Evolutionary conservation across 2,113 vertebrate species (phyloP).

Genomic region (Lamprotornis superbus): DNA sequence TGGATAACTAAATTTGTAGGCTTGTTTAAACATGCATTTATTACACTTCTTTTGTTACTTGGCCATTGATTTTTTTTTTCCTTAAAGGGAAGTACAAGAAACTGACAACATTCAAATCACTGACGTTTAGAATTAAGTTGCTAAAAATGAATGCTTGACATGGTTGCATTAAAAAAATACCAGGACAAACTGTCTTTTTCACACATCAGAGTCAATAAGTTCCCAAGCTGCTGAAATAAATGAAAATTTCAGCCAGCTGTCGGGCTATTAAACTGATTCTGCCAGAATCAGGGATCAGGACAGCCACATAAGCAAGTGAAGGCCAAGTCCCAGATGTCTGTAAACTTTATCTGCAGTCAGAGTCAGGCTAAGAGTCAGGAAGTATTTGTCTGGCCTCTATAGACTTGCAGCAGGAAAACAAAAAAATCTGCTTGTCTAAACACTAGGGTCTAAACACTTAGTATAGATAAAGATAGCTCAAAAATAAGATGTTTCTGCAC

Average conservation of each 20-base stretch:
- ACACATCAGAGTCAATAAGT: not conserved
- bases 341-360: not conserved
- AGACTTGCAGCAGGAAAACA: not conserved
- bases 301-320: not conserved
- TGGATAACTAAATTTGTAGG: not conserved
- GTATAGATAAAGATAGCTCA: not conserved
- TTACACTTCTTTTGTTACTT: not conserved
- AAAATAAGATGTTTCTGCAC: not conserved
- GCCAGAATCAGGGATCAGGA: not conserved
- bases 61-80: not conserved
- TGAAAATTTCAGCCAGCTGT: conserved; percentile 28
- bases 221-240: conserved; percentile 33
- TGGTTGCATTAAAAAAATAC: not conserved
- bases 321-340: not conserved
- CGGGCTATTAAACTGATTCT: conserved; percentile 1
- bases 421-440: not conserved
- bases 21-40: not conserved
- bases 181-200: not conserved
- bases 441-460: too few species aligned
- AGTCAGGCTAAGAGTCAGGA: not conserved
- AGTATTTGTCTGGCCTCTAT: not conserved
- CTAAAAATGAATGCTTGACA: not conserved
- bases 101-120: not conserved
- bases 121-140: not conserved
- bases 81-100: not conserved